These are phyloP conservation scores for Hypotaenidia philippensis DNA, from an alignment of 2,797 vertebrate species.

Conservation along the genomic window DNA sequence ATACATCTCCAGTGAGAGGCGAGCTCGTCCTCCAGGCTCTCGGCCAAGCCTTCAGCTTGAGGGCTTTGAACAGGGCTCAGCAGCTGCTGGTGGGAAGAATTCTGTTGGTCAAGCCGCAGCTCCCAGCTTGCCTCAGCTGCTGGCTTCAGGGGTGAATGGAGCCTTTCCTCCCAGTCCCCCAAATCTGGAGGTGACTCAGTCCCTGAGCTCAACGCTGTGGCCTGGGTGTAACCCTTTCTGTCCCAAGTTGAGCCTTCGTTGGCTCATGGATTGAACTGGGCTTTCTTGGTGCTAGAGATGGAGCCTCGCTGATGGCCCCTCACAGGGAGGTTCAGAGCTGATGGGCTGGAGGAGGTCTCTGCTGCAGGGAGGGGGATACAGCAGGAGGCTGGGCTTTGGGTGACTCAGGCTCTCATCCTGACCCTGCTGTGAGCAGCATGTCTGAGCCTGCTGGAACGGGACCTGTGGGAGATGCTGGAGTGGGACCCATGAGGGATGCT, in stretches of 20 bases:
- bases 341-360: background rate
- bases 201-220: fast-evolving
- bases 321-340: background rate
- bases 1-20: background rate
- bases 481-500: fast-evolving
- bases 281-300: background rate
- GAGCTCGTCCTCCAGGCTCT: slow-evolving; percentile 10
- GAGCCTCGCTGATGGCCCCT: background rate
- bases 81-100: slow-evolving; percentile 60
- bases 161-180: background rate
- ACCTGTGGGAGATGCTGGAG: fast-evolving
- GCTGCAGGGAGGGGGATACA: background rate
- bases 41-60: background rate
- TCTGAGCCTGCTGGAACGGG: background rate
- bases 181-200: background rate
- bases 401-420: fast-evolving
- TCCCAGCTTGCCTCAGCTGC: slow-evolving; percentile 53
- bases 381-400: background rate
- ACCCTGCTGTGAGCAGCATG: fast-evolving
- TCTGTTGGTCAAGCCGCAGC: slow-evolving; percentile 30
- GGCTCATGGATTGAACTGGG: fast-evolving
- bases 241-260: fast-evolving
- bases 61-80: slow-evolving; percentile 22
- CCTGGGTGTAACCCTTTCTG: background rate
- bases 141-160: background rate